Conservation (phyloP, 2,888 invertebrate genomes). For the Eugnorisma glareosa region DNA sequence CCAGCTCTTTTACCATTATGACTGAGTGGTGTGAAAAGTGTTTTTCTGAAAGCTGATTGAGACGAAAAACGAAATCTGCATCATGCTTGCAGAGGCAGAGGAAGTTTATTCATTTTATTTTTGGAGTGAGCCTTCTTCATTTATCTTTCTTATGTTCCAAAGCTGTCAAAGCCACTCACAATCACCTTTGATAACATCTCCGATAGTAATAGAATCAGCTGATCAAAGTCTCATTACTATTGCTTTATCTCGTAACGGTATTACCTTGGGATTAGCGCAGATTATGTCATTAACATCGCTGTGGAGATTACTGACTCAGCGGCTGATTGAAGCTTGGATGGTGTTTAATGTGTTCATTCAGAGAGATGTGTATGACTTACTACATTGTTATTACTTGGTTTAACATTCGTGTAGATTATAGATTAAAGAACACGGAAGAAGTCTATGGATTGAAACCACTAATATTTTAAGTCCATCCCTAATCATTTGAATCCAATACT, state of each 20-base stretch:
- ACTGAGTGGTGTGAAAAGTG: not conserved
- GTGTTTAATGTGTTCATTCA: not conserved
- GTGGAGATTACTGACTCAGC: constrained; percentile 16
- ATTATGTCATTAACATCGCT: constrained; percentile 49
- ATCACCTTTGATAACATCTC: constrained; percentile 44
- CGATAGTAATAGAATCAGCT: constrained; percentile 46
- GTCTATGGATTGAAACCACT: not conserved
- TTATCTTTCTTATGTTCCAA: not conserved
- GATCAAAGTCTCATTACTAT: constrained; percentile 42
- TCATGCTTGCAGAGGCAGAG: not conserved
- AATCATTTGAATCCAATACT: not conserved
- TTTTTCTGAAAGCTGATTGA: no score
- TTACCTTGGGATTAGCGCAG: constrained; percentile 44
- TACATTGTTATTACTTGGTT: not conserved
- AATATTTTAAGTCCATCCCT: not conserved
- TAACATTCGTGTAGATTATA: not conserved
- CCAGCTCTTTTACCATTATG: not conserved
- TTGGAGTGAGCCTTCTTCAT: constrained; percentile 14
- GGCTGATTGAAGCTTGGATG: constrained; percentile 4
- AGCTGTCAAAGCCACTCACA: constrained; percentile 20
- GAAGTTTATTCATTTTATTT: not conserved
- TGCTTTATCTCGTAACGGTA: constrained; percentile 39
- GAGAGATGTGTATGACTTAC: not conserved
- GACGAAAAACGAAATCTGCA: not conserved
- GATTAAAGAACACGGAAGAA: not conserved